These are phyloP conservation scores for Melanotaenia pygmaea DNA, from an alignment of 2,797 vertebrate genomes.

Conservation along the genomic window DNA sequence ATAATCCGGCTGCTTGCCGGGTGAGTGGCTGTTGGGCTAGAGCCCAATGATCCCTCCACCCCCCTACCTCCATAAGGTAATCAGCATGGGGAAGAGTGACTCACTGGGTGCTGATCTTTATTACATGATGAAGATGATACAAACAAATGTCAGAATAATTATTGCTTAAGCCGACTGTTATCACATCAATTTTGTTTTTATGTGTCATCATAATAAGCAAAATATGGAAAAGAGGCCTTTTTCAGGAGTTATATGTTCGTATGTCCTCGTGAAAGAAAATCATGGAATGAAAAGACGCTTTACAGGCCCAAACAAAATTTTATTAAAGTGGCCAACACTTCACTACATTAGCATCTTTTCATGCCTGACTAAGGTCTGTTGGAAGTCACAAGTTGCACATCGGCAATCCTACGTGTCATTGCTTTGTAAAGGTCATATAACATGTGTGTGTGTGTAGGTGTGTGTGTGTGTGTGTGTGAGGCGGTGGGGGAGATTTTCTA, in stretches of 20 bases:
- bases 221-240: background rate
- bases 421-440: background rate
- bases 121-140: conserved; percentile 58
- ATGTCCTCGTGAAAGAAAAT: background rate
- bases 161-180: conserved; percentile 18
- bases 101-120: conserved; percentile 63
- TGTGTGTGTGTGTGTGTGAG: background rate
- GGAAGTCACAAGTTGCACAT: background rate
- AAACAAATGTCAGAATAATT: conserved; percentile 49
- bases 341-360: background rate
- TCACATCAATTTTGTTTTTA: conserved; percentile 12
- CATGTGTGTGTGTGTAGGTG: too few relatives aligned
- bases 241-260: background rate
- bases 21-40: conserved; percentile 40
- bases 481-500: background rate
- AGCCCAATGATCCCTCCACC: conserved; percentile 20
- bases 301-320: background rate
- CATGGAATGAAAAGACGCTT: background rate
- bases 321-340: background rate
- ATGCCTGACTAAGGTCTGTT: background rate
- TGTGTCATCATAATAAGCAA: background rate
- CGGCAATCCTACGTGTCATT: background rate
- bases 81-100: conserved; percentile 65
- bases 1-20: conserved; percentile 61
- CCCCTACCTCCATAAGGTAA: conserved; percentile 38